Evolutionary conservation across 2,888 invertebrate genomes (phyloP).

Genomic region (Eupithecia subumbrata): DNA sequence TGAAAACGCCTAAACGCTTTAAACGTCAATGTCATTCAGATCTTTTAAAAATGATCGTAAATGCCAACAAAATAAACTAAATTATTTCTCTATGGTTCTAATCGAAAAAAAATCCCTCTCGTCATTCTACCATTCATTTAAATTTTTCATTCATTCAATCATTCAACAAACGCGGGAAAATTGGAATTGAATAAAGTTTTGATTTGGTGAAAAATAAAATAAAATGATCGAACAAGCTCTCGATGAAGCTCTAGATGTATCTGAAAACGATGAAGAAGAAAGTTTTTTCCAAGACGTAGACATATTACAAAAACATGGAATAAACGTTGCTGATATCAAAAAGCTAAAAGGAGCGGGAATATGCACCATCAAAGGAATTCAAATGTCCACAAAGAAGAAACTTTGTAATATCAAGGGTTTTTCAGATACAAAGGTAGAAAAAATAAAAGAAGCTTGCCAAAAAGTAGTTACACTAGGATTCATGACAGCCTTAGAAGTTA

Average conservation of each 20-base stretch:
- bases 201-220: conserved; percentile 1
- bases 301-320: conserved; percentile 84
- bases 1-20: not conserved
- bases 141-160: conserved; percentile 3
- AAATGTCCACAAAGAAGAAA: conserved; percentile 91
- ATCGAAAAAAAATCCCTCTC: no score
- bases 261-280: conserved; percentile 86
- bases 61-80: not conserved
- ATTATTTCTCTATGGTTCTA: not conserved
- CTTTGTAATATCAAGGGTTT: conserved; percentile 89
- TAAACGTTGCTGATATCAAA: conserved; percentile 90
- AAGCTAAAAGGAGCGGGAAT: conserved; percentile 90
- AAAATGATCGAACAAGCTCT: conserved; percentile 72
- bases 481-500: conserved; percentile 89
- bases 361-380: conserved; percentile 91
- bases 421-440: conserved; percentile 90
- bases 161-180: conserved; percentile 25
- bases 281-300: conserved; percentile 90
- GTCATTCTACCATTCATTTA: no score
- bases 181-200: conserved; percentile 6
- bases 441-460: conserved; percentile 90
- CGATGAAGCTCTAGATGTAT: conserved; percentile 65
- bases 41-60: not conserved
- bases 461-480: conserved; percentile 87
- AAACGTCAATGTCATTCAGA: conserved; percentile 9